phyloP scores from a whole-genome alignment of 2,797 vertebrate species.

The Pelobates cultripes region DNA sequence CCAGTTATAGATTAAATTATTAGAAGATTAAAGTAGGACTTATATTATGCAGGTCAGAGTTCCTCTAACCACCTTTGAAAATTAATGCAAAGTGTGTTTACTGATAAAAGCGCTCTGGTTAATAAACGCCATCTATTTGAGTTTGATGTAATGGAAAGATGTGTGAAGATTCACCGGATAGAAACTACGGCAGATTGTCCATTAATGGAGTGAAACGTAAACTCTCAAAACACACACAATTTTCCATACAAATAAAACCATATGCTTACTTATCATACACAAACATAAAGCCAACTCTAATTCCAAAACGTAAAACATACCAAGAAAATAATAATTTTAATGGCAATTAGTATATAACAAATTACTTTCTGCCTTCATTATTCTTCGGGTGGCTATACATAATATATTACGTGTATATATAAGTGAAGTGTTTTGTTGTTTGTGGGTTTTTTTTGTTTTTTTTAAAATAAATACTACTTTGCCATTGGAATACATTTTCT shows the following conservation, averaged over 20 bases:
- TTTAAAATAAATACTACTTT: too few relatives aligned
- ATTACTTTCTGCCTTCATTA: too few relatives aligned
- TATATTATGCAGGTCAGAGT: background rate
- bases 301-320: background rate
- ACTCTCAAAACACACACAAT: conserved; percentile 36
- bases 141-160: conserved; percentile 16
- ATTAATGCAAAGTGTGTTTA: background rate
- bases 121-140: conserved; percentile 9
- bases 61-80: background rate
- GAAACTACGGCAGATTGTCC: conserved; percentile 9
- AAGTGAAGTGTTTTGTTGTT: too few relatives aligned
- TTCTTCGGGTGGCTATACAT: too few relatives aligned
- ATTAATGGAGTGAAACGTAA: conserved; percentile 14
- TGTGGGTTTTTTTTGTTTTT: too few relatives aligned
- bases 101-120: background rate
- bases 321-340: background rate
- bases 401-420: too few relatives aligned
- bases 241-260: conserved; percentile 41
- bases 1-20: too few relatives aligned
- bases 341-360: background rate
- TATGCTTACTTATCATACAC: conserved; percentile 42
- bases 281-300: conserved; percentile 4
- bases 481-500: too few relatives aligned
- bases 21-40: too few relatives aligned
- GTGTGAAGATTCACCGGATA: conserved; percentile 2